Evolutionary conservation across 2,888 invertebrate species (phyloP), one percentile per base, ranked within the genome.

Genomic region (Timema cristinae): DNA sequence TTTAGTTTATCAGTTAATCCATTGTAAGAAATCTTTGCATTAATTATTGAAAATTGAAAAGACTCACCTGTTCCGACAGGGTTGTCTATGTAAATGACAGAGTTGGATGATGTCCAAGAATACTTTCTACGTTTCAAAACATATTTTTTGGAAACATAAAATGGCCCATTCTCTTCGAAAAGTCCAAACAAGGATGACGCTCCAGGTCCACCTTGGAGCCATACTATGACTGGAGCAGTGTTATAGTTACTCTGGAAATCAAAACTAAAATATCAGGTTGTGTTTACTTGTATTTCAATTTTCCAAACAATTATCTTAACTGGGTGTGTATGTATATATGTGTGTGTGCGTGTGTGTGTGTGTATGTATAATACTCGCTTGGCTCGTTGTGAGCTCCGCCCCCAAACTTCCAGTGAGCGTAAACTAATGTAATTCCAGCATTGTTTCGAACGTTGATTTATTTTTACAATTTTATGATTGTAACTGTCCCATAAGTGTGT

Each of bases 161-260:
- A 88, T 0, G 95, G 95, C 0, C 97, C 93, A 79, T 95, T 91
- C 82, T 96, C 96, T 0, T 88, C 88, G 79, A 95, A 94, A 4
- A 95, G 83, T 0, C 94, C 94, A 76, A 89, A 91, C 54, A 95
- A 82, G 0, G 94, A 94, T 0, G 91, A 86, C 0, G 91, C 91
- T 0, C 93, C 93, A 0, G 94, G 94, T 0, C 94, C 95, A 7
- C 94, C 94, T 82, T 94, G 93, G 5, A 94, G 84, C 95, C 95
- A 95, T 7, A 95, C 82, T 0, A 94, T 82, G 0, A 95, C 90
- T 0, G 92, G 93, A 0, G 90, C 90, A 61, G 84, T 82, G 50
- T 50, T 10, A 48, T 66, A 52, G 51, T 70, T 61, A 9, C 47
- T 67, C 72, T 74, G 66, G 9, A 71, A 68, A 50, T 16, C 15